Base-by-base conservation (phyloP, 2,888 invertebrate species). In the Lithophane semibrunnea region DNA sequence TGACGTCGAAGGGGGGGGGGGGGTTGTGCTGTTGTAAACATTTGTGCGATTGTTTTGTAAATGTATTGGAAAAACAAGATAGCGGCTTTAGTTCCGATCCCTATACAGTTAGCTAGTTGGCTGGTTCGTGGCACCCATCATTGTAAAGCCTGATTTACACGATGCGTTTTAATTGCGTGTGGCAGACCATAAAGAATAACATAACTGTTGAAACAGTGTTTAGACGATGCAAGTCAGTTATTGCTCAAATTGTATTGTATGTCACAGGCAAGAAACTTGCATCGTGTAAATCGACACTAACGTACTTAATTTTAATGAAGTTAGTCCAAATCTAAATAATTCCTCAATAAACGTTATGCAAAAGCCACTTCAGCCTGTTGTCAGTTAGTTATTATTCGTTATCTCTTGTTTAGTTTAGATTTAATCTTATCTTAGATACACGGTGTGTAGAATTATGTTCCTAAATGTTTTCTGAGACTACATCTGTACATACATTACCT, bases 351-450 rank as follows among this genome's bases (percentile, higher is more conserved):
- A 9, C 24, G 9, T 24, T 18, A 16, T 24, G 7, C 47, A n/a
- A 70, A 49, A 37, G 37, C 42, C 10, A 18, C 0, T 29, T 72
- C n/a, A 18, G 18, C n/a, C 10, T 44, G 13, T 2, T 47, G 29
- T 63, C 21, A 61, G 16, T 67, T 13, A 54, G 7, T 18, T 42
- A 52, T 64, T 58, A 16, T 65, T 44, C 9, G 12, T 47, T 65
- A 78, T 66, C 58, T 21, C 1, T 18, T 47, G 47, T 54, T 13
- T 3, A 21, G 24, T 70, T 24, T 54, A 60, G 13, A 60, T 65
- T 18, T 21, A 18, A 71, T 78, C 65, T 79, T 79, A 79, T 79
- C 78, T 61, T 29, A 47, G 44, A 24, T 61, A 60, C 13, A 18
- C 21, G 0, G 3, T 65, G 29, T 77, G 37, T 13, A 24, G 1